A percentile compares a stretch with the other conserved stretches of the same genome.
Conservation (phyloP, 2,797 vertebrate genomes). For the Parambassis ranga region DNA sequence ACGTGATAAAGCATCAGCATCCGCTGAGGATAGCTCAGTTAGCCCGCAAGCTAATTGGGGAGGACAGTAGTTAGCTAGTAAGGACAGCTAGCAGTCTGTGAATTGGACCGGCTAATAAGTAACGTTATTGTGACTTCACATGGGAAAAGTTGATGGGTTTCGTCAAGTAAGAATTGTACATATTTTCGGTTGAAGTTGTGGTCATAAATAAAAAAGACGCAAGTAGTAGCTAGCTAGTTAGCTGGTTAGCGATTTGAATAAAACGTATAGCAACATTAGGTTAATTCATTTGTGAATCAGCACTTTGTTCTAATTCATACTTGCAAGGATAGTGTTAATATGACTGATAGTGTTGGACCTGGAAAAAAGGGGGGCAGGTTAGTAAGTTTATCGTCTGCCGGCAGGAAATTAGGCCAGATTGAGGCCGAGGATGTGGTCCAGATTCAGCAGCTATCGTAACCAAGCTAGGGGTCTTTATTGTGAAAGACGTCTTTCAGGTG, state of each 20-base stretch:
- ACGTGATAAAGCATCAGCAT: constrained; percentile 37
- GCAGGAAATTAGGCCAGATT: constrained; percentile 59
- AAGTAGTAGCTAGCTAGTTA: constrained; percentile 3
- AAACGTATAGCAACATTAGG: not conserved
- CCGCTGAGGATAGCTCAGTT: constrained; percentile 53
- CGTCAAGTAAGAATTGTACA: not conserved
- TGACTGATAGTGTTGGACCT: too few relatives aligned
- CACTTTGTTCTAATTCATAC: too few relatives aligned
- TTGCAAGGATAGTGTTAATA: too few relatives aligned
- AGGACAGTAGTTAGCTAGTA: constrained; percentile 16
- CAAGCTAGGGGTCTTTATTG: not conserved
- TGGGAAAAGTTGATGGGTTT: too few relatives aligned
- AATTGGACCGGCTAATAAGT: not conserved
- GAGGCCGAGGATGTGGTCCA: constrained; percentile 55
- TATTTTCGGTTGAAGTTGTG: not conserved
- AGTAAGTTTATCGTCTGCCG: not conserved
- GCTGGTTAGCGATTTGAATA: constrained; percentile 13
- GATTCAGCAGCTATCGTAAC: constrained; percentile 9
- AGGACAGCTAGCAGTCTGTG: not conserved
- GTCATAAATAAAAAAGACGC: too few relatives aligned
- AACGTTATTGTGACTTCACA: too few relatives aligned
- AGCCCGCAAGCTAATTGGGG: constrained; percentile 35
- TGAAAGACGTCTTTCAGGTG: not conserved
- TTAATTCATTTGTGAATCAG: not conserved
- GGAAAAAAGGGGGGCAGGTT: accelerated